A percentile compares a stretch with the other conserved stretches of the same genome.
These are phyloP conservation scores for Cochlearius cochlearius DNA, from an alignment of 2,113 vertebrate genomes.

Conservation along the genomic window DNA sequence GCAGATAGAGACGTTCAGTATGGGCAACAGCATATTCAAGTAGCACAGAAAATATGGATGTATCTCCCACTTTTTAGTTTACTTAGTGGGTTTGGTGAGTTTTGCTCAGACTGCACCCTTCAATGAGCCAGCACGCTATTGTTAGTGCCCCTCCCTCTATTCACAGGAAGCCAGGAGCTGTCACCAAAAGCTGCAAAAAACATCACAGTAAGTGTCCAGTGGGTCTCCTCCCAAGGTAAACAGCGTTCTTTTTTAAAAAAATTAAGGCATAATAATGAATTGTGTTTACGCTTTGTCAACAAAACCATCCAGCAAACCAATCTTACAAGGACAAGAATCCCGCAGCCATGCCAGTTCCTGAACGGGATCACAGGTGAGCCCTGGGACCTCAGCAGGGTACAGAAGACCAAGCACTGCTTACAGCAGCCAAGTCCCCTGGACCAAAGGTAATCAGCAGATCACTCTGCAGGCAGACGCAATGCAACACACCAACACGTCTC, in stretches of 20 bases:
- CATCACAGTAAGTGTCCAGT: neutral
- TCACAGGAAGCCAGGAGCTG: neutral
- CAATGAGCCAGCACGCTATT: neutral
- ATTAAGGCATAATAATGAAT: neutral
- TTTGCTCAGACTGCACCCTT: neutral
- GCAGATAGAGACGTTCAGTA: neutral
- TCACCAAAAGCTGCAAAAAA: neutral
- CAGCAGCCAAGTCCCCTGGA: neutral
- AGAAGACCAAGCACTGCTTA: neutral
- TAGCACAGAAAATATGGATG: neutral
- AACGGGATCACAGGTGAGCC: neutral
- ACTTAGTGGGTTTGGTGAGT: neutral
- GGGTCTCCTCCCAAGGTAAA: conserved; percentile 5
- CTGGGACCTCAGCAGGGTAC: neutral
- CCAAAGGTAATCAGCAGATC: neutral
- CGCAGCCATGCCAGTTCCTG: neutral
- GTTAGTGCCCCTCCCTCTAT: neutral
- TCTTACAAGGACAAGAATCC: neutral
- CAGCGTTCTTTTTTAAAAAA: neutral
- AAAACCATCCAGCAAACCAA: neutral
- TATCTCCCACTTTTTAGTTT: neutral
- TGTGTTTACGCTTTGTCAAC: neutral
- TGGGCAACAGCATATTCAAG: neutral
- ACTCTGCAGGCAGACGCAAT: neutral
- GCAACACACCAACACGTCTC: neutral